These are phyloP conservation scores for Calyptommatus sinebrachiatus DNA, from an alignment of 2,113 vertebrate genomes.

Conservation along the genomic window DNA sequence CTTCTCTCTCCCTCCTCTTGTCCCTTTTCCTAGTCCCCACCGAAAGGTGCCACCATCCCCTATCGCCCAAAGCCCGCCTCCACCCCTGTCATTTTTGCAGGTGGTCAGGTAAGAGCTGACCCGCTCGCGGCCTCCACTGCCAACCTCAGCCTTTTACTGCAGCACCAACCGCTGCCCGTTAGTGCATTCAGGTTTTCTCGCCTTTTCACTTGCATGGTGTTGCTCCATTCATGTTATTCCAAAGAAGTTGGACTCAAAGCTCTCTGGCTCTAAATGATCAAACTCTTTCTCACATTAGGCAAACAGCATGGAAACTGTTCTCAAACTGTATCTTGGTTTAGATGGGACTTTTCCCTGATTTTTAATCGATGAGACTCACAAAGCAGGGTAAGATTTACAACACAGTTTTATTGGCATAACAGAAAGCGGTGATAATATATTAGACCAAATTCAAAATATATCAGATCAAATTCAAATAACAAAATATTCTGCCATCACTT, in stretches of 20 bases:
- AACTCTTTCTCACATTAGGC: neutral
- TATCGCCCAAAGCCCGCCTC: conserved; percentile 98
- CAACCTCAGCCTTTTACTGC: conserved; percentile 92
- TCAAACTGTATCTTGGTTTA: neutral
- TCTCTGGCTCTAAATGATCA: conserved; percentile 30
- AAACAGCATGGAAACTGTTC: neutral
- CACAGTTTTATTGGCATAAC: too few relatives aligned
- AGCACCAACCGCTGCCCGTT: conserved; percentile 99
- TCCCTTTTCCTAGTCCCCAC: conserved; percentile 92
- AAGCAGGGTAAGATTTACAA: too few relatives aligned
- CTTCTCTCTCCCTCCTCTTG: conserved; percentile 82
- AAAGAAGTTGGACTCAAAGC: conserved; percentile 52
- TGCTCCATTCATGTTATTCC: conserved; percentile 50
- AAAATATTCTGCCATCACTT: too few relatives aligned
- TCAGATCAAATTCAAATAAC: too few relatives aligned
- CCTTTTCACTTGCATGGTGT: conserved; percentile 80
- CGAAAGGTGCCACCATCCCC: conserved; percentile 98
- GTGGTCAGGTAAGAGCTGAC: conserved; percentile 98
- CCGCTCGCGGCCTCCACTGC: conserved; percentile 88
- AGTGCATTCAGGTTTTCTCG: conserved; percentile 98
- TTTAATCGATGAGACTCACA: neutral
- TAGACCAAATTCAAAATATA: too few relatives aligned
- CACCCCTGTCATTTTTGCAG: conserved; percentile 98
- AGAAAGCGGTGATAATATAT: too few relatives aligned
- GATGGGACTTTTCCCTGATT: neutral